Evolutionary conservation across 2,113 vertebrate genomes (phyloP).

Genomic region (Gopherus flavomarginatus): DNA sequence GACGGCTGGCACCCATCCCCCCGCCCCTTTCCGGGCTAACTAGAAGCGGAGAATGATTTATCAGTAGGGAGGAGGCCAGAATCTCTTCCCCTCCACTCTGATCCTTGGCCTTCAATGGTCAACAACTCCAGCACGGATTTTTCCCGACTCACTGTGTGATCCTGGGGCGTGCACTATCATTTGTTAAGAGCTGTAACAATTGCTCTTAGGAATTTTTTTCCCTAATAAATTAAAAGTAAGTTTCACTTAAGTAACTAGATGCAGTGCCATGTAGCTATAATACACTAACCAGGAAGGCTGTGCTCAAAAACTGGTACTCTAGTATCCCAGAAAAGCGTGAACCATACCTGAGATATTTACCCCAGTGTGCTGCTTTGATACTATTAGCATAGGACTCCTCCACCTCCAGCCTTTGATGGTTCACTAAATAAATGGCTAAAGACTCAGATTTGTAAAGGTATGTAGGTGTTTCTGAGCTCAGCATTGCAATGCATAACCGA

Average conservation of each 20-base stretch:
- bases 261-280: not conserved
- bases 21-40: no score
- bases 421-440: not conserved
- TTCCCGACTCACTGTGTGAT: no score
- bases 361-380: not conserved
- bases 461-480: not conserved
- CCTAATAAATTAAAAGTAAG: not conserved
- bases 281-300: not conserved
- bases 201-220: not conserved
- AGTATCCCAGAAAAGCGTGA: no score
- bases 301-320: not conserved
- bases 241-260: not conserved
- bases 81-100: no score
- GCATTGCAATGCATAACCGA: not conserved
- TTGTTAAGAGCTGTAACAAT: not conserved
- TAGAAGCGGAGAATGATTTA: no score
- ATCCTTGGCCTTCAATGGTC: no score
- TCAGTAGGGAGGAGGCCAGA: no score
- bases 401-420: not conserved
- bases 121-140: no score
- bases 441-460: not conserved
- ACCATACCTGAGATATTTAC: not conserved
- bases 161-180: no score
- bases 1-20: no score
- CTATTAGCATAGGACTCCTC: not conserved